A percentile compares a stretch with the other conserved stretches of the same genome.
Conservation (phyloP, 1,140 invertebrate genomes). For the Laupala kohalensis region DNA sequence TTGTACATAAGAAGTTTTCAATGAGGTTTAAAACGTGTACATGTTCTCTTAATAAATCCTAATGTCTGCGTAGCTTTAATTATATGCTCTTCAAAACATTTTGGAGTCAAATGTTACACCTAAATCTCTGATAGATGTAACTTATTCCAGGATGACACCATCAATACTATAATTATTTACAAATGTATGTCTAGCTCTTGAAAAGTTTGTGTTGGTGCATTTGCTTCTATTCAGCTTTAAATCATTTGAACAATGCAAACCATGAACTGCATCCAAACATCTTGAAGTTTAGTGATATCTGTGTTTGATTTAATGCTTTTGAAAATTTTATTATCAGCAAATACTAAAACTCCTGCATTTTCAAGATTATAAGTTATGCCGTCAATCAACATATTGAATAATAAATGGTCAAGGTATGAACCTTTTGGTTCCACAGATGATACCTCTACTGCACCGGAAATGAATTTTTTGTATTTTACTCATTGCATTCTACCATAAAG, state of each 20-base stretch:
- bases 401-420: neutral
- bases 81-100: neutral
- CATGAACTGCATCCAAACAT: too few relatives aligned
- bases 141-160: too few relatives aligned
- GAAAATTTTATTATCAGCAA: too few relatives aligned
- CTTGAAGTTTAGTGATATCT: too few relatives aligned
- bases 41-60: neutral
- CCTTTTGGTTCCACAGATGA: neutral
- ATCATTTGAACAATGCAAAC: too few relatives aligned
- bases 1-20: neutral
- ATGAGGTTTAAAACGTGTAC: neutral
- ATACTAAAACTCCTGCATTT: neutral
- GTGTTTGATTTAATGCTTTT: neutral
- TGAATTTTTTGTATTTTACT: neutral
- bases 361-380: neutral
- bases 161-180: neutral
- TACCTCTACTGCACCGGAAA: neutral
- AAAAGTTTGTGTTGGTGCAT: neutral
- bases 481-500: neutral
- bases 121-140: neutral
- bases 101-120: neutral
- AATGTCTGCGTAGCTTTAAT: neutral
- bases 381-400: neutral
- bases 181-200: neutral
- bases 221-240: too few relatives aligned